Percentiles rank a stretch among this genome's conserved stretches.
Evolutionary conservation across 2,113 vertebrate genomes (phyloP).

Genomic region (Microtus oregoni): DNA sequence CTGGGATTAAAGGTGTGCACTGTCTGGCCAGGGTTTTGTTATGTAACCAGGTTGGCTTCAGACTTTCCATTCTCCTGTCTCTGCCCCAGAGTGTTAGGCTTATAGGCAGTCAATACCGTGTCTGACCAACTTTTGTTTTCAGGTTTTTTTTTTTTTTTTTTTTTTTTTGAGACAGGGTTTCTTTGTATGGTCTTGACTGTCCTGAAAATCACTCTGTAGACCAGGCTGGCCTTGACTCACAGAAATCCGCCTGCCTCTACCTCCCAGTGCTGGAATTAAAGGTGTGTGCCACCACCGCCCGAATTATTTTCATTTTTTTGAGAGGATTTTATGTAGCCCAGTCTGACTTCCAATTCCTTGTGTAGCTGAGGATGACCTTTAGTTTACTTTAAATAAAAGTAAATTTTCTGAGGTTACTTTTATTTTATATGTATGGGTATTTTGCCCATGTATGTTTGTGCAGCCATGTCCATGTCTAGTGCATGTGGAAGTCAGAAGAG

Average conservation of each 20-base stretch:
- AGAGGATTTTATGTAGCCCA: background rate
- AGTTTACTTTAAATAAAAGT: background rate
- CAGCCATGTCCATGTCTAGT: background rate
- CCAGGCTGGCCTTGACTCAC: background rate
- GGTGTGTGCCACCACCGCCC: too few relatives aligned
- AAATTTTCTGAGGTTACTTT: background rate
- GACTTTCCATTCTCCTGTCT: too few relatives aligned
- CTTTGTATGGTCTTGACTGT: too few relatives aligned
- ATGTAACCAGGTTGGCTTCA: too few relatives aligned
- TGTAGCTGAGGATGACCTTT: background rate
- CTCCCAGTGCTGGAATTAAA: background rate
- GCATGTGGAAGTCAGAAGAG: background rate
- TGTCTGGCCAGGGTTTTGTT: too few relatives aligned
- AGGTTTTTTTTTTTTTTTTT: too few relatives aligned
- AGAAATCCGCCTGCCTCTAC: background rate
- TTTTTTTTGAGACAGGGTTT: background rate
- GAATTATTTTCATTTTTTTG: background rate
- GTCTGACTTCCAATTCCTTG: background rate
- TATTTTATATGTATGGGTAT: background rate
- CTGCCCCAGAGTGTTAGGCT: too few relatives aligned
- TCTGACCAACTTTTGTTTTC: too few relatives aligned
- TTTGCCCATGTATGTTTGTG: background rate
- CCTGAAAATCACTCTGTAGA: too few relatives aligned
- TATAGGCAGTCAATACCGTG: too few relatives aligned
- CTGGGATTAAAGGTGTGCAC: background rate